phyloP scores from a whole-genome alignment of 2,113 vertebrate species.

The Zapornia atra region DNA sequence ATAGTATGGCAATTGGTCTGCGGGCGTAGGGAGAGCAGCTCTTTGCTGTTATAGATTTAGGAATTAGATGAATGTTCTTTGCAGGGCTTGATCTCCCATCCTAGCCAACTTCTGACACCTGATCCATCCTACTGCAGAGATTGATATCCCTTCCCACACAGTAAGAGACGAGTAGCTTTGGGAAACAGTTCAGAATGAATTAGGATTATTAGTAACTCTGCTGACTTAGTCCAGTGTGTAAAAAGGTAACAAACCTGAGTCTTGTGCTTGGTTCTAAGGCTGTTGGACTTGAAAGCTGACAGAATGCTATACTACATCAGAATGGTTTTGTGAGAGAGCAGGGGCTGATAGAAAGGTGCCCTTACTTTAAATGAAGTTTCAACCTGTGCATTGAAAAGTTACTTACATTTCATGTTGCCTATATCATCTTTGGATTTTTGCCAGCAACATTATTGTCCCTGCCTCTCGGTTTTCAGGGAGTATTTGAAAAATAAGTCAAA shows the following conservation, averaged over 20 bases:
- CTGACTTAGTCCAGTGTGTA: background rate
- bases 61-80: background rate
- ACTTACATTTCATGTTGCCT: background rate
- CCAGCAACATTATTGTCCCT: background rate
- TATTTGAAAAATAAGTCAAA: background rate
- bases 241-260: background rate
- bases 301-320: fast-evolving
- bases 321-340: background rate
- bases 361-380: background rate
- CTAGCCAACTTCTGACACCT: background rate
- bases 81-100: background rate
- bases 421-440: background rate
- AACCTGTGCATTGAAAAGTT: background rate
- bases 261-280: background rate
- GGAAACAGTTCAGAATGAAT: background rate
- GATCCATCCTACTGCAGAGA: background rate
- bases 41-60: background rate
- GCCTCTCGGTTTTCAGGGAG: background rate
- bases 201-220: background rate
- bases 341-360: background rate
- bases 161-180: background rate
- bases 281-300: background rate
- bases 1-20: background rate
- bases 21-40: background rate
- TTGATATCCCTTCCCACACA: background rate